Percentiles rank a stretch among this genome's conserved stretches.
phyloP scores from a whole-genome alignment of 2,797 vertebrate species.

The Meriones psammophilus region DNA sequence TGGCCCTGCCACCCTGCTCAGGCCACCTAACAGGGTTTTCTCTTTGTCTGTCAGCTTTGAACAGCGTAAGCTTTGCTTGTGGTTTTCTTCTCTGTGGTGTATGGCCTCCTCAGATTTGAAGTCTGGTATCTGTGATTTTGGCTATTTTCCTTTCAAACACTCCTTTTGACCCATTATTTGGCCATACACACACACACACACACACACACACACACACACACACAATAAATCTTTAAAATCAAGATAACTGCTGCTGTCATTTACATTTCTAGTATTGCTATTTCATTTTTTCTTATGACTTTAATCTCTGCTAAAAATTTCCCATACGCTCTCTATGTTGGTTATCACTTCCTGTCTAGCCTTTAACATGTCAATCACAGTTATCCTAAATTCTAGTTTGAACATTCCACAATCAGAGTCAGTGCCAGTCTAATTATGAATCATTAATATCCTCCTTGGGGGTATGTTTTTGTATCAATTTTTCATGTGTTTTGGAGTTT shows the following conservation, averaged over 20 bases:
- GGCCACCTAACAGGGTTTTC: neutral
- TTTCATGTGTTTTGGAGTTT: neutral
- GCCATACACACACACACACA: neutral
- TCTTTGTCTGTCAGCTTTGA: neutral
- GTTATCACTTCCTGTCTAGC: neutral
- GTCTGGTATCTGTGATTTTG: neutral
- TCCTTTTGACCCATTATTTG: neutral
- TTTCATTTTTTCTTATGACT: neutral
- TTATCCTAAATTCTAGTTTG: neutral
- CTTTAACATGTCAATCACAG: neutral
- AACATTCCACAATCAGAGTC: neutral
- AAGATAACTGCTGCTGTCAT: neutral
- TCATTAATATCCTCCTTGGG: neutral
- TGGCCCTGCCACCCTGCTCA: neutral
- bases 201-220: neutral
- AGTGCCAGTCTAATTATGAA: neutral
- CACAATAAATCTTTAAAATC: neutral
- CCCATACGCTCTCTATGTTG: neutral
- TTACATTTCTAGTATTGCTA: neutral
- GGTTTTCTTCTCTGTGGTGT: neutral
- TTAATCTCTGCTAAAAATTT: neutral
- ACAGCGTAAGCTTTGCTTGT: neutral
- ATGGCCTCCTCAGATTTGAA: neutral
- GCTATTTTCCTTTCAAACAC: neutral
- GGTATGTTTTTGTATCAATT: neutral